Evolutionary conservation across 2,888 invertebrate species (phyloP), one percentile per base, ranked within the genome.

Genomic region (Abrostola triplasia): DNA sequence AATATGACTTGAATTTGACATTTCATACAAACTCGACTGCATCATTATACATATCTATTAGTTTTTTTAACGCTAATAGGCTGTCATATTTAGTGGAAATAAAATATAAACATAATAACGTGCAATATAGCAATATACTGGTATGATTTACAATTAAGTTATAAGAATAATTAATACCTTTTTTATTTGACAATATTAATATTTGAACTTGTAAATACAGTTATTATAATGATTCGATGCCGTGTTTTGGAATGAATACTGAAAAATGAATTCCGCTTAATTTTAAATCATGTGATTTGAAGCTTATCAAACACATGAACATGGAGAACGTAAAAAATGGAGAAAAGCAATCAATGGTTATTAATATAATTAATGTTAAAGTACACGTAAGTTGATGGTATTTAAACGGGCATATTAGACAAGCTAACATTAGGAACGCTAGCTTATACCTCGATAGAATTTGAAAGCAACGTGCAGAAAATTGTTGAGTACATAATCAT

Each of bases 1-100:
- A 59, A 24, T 48, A 41, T 55, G 52, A 65, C 49, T 68, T 73
- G 67, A 67, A 73, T 66, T 70, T 67, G 59, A 75, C 72, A 73
- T 71, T 66, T 59, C 67, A 75, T 66, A 65, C 49, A 64, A 73
- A 65, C 59, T 78, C 77, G 86, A 87, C 86, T 86, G 87, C 85
- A 79, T 83, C 70, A 72, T 78, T 78, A 65, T 70, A 88, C 88
- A 88, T 88, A 88, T 86, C 87, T 85, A 80, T 85, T 87, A 85
- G 84, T 84, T 84, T 77, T 83, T 82, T 78, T 82, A 47, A 81
- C 69, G 79, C 77, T 77, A 75, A 76, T 79, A 79, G 72, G 69
- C 64, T 67, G 65, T 61, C 79, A 80, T 75, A 70, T 64, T 68
- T 72, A 70, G 53, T 70, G 67, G 59, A 63, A 61, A 65, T 69